These are phyloP conservation scores for Passer montanus DNA, from an alignment of 2,113 vertebrate genomes.

Conservation along the genomic window DNA sequence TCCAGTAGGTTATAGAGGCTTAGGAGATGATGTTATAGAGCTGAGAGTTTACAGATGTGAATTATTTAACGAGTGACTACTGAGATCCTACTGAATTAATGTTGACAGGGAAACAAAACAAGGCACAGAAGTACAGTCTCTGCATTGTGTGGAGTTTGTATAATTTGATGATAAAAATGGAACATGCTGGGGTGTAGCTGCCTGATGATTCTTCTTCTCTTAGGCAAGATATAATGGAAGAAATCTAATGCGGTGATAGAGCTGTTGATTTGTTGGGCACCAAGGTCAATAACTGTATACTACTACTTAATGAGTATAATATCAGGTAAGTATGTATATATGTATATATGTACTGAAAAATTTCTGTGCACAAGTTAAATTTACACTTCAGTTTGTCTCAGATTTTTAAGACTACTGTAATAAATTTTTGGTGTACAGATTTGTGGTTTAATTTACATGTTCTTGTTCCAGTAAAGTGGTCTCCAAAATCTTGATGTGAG, in stretches of 20 bases:
- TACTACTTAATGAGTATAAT: not conserved
- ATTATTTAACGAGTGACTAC: not conserved
- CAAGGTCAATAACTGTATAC: not conserved
- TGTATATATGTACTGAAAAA: accelerated
- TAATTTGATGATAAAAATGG: not conserved
- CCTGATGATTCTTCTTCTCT: not conserved
- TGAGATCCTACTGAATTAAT: not conserved
- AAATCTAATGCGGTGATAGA: not conserved
- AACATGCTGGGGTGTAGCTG: not conserved
- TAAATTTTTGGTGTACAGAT: not conserved
- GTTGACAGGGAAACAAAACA: not conserved
- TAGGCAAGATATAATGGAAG: not conserved
- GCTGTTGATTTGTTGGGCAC: not conserved
- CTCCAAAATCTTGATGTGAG: not conserved
- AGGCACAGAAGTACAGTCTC: not conserved
- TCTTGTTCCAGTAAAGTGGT: not conserved
- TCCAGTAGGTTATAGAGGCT: not conserved
- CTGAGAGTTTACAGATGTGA: not conserved
- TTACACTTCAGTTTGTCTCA: not conserved
- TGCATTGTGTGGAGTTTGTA: not conserved
- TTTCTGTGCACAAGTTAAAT: not conserved
- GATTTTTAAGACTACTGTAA: not conserved
- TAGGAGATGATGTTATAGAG: not conserved
- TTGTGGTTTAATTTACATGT: not conserved
- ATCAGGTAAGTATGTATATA: not conserved